A percentile compares a stretch with the other conserved stretches of the same genome.
Evolutionary conservation across 2,888 invertebrate genomes (phyloP).

Genomic region (Panopea generosa): DNA sequence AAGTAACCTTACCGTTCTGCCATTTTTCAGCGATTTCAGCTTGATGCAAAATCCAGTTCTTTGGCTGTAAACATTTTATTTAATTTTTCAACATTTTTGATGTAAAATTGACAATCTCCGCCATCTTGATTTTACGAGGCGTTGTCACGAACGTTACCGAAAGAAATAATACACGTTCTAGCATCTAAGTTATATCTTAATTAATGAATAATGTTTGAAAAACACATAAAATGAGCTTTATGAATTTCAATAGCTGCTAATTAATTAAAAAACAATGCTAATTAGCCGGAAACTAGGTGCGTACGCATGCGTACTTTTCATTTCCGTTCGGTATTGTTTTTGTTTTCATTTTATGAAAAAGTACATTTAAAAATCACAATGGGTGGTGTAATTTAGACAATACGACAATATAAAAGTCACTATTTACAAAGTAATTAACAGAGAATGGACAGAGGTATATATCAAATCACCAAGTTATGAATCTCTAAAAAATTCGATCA

Average conservation of each 20-base stretch:
- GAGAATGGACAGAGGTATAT: constrained; percentile 25
- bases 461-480: neutral
- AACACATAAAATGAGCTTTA: neutral
- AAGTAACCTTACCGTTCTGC: constrained; percentile 47
- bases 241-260: constrained; percentile 40
- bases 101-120: constrained; percentile 43
- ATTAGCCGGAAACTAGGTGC: constrained; percentile 59
- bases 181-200: neutral
- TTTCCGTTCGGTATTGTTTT: constrained; percentile 33
- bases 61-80: constrained; percentile 19
- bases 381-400: no score
- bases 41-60: neutral
- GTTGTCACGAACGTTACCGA: constrained; percentile 54
- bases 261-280: constrained; percentile 64
- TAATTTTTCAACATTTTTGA: constrained; percentile 23
- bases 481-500: no score
- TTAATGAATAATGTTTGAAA: neutral
- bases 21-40: constrained; percentile 27
- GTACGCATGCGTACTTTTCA: constrained; percentile 40
- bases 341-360: constrained; percentile 8
- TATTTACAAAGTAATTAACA: no score
- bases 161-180: neutral
- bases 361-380: no score
- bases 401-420: no score
- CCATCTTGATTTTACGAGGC: constrained; percentile 56